Conservation (phyloP, 64 coral and sea anemone species). For the Anthopleura sola region DNA sequence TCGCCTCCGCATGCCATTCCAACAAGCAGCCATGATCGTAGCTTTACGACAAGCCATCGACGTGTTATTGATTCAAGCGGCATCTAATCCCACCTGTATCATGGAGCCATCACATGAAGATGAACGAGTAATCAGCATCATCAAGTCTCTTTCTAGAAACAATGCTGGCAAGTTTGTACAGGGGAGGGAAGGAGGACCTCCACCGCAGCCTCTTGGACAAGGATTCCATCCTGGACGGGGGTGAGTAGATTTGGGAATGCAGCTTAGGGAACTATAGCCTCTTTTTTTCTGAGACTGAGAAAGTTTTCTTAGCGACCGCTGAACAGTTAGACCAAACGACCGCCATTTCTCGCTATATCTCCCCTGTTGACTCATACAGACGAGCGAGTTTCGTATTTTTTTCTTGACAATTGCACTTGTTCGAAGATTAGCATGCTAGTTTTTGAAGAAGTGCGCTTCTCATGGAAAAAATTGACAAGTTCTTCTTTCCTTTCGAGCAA, state of each 20-base stretch:
- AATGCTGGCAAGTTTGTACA: conserved; percentile 80
- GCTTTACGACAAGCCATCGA: conserved; percentile 88
- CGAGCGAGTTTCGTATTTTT: too few species aligned
- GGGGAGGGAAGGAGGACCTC: conserved; percentile 1
- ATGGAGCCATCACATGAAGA: conserved; percentile 67
- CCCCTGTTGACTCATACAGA: too few species aligned
- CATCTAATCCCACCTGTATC: conserved; percentile 68
- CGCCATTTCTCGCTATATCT: too few species aligned
- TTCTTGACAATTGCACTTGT: too few species aligned
- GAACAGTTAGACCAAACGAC: too few species aligned
- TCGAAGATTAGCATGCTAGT: too few species aligned
- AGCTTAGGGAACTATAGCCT: too few species aligned
- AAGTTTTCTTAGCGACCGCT: too few species aligned
- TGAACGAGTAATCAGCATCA: conserved; percentile 68
- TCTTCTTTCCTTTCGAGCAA: too few species aligned
- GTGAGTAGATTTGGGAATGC: background rate
- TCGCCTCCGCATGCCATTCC: conserved; percentile 79
- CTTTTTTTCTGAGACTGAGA: too few species aligned
- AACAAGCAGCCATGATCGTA: conserved; percentile 85
- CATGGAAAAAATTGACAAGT: too few species aligned
- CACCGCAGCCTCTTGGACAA: conserved; percentile 35
- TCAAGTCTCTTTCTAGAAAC: conserved; percentile 77
- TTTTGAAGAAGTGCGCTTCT: too few species aligned
- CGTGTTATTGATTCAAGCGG: conserved; percentile 65
- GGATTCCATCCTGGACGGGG: background rate